Conservation (phyloP, 2,888 invertebrate species). For the Anthophora plumipes region DNA sequence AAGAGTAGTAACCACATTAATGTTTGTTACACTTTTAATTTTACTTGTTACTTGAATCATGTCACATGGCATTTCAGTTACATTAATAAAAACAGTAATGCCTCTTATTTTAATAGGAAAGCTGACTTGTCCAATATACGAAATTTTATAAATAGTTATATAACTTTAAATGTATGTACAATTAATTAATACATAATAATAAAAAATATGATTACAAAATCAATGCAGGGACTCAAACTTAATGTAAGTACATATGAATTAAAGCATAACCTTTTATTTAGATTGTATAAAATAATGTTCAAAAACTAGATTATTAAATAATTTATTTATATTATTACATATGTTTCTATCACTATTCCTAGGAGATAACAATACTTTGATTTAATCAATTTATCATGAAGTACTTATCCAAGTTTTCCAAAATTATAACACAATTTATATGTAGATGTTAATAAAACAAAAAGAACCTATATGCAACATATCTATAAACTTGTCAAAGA, state of each 20-base stretch:
- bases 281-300: not conserved
- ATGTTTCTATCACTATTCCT: not conserved
- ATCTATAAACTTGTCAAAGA: not conserved
- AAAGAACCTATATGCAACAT: not conserved
- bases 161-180: not conserved
- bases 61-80: not conserved
- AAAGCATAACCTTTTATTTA: not conserved
- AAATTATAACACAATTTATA: not conserved
- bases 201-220: not conserved
- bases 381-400: not conserved
- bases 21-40: too few relatives aligned
- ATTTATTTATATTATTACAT: not conserved
- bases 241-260: not conserved
- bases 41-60: not conserved
- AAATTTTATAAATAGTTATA: not conserved
- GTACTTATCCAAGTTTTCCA: not conserved
- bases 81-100: not conserved
- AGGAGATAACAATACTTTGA: not conserved
- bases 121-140: not conserved
- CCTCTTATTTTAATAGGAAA: not conserved
- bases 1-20: not conserved
- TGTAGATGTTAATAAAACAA: not conserved
- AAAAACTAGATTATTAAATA: not conserved
- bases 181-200: not conserved
- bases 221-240: not conserved